Conservation (phyloP, 2,113 vertebrate genomes). For the Archocentrus centrarchus region DNA sequence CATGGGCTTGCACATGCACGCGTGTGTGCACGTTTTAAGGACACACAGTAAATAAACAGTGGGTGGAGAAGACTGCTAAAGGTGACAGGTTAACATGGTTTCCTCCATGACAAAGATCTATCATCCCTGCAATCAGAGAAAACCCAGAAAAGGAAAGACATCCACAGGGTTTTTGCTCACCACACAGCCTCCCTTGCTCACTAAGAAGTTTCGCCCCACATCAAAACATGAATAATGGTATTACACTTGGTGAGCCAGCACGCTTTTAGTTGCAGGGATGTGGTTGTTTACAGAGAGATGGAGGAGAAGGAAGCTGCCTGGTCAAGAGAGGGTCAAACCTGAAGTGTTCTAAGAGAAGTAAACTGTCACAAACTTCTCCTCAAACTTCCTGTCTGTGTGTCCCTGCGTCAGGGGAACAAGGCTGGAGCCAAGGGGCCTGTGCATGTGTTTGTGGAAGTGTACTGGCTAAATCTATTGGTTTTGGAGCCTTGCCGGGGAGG, state of each 20-base stretch:
- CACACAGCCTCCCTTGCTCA: slow-evolving; percentile 31
- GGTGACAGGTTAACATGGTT: slow-evolving; percentile 65
- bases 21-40: slow-evolving; percentile 33
- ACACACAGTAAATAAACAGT: slow-evolving; percentile 52
- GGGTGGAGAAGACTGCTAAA: slow-evolving; percentile 55
- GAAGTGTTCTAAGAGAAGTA: slow-evolving; percentile 76
- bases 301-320: slow-evolving; percentile 70
- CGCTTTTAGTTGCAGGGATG: slow-evolving; percentile 73
- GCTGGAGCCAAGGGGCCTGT: slow-evolving; percentile 68
- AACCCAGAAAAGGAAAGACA: slow-evolving; percentile 51
- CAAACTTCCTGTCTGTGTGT: slow-evolving; percentile 79
- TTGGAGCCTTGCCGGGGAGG: slow-evolving; percentile 40
- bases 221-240: slow-evolving; percentile 80
- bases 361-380: slow-evolving; percentile 80
- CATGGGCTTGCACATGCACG: background rate
- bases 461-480: slow-evolving; percentile 27
- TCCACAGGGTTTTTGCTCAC: slow-evolving; percentile 9
- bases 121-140: slow-evolving; percentile 64
- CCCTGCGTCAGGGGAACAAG: slow-evolving; percentile 76
- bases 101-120: slow-evolving; percentile 62
- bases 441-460: slow-evolving; percentile 33
- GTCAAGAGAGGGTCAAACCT: slow-evolving; percentile 79
- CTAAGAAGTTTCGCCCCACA: slow-evolving; percentile 57
- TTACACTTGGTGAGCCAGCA: slow-evolving; percentile 70
- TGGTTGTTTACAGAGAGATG: slow-evolving; percentile 79